phyloP scores from a whole-genome alignment of 2,888 invertebrate genomes.

The Drosophila sordidula region DNA sequence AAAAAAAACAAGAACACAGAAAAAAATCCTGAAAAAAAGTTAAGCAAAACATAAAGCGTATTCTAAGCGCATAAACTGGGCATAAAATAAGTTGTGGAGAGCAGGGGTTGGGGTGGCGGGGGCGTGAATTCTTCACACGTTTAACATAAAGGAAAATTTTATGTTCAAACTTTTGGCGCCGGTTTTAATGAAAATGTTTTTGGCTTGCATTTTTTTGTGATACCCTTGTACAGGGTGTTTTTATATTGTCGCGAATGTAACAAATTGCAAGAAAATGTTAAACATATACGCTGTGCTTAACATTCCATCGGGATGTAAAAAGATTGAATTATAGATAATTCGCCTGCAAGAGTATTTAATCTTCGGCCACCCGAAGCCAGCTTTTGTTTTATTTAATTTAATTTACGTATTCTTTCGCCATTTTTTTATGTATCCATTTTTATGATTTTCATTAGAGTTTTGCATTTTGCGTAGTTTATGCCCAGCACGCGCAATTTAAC shows the following conservation, averaged over 20 bases:
- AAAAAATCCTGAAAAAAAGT: slow-evolving; percentile 36
- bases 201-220: slow-evolving; percentile 4
- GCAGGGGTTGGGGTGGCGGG: not conserved
- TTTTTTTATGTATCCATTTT: not conserved
- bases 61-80: slow-evolving; percentile 62
- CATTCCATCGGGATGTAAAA: too few relatives aligned
- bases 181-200: slow-evolving; percentile 54
- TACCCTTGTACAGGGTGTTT: slow-evolving; percentile 4
- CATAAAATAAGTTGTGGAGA: slow-evolving; percentile 30
- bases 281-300: too few relatives aligned
- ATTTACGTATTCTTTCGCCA: slow-evolving; percentile 17
- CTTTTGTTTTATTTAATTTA: slow-evolving; percentile 21
- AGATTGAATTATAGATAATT: not conserved
- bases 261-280: not conserved
- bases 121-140: slow-evolving; percentile 63
- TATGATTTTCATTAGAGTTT: slow-evolving; percentile 51
- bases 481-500: slow-evolving; percentile 39
- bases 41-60: slow-evolving; percentile 47
- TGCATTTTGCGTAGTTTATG: slow-evolving; percentile 40
- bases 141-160: slow-evolving; percentile 59
- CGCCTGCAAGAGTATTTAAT: not conserved
- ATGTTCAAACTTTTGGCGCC: slow-evolving; percentile 52
- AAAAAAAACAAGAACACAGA: slow-evolving; percentile 8
- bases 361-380: slow-evolving; percentile 1
- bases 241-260: not conserved